Evolutionary conservation across 1,140 invertebrate species (phyloP).

Genomic region (Drosophila aff.): DNA sequence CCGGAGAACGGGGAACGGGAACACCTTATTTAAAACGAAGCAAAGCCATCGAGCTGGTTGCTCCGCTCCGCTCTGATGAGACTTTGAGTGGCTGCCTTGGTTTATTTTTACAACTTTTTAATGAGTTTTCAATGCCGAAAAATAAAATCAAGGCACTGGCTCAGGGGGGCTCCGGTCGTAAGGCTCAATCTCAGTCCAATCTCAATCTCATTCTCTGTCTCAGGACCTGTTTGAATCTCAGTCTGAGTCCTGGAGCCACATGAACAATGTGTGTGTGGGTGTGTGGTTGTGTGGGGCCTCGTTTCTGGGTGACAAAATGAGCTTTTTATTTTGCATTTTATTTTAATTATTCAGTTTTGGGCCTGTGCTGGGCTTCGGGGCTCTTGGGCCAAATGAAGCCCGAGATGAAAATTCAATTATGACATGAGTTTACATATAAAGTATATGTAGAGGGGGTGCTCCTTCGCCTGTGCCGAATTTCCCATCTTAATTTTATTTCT

Average conservation of each 20-base stretch:
- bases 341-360: conserved; percentile 58
- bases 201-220: conserved; percentile 7
- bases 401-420: conserved; percentile 78
- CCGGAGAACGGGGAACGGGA: neutral
- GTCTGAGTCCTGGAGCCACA: neutral
- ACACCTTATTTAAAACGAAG: neutral
- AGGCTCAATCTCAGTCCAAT: conserved; percentile 26
- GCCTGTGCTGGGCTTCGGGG: neutral
- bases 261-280: conserved; percentile 4
- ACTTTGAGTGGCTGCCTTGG: conserved; percentile 3
- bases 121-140: conserved; percentile 69
- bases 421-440: conserved; percentile 60
- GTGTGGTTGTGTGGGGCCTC: neutral
- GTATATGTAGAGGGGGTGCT: conserved; percentile 5
- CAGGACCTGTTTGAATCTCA: conserved; percentile 4
- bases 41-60: conserved; percentile 2
- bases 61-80: conserved; percentile 6
- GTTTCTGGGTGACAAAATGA: conserved; percentile 61
- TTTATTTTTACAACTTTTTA: conserved; percentile 67
- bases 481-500: neutral
- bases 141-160: conserved; percentile 20
- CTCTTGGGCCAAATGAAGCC: conserved; percentile 31
- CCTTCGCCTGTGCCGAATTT: neutral
- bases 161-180: conserved; percentile 40
- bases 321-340: conserved; percentile 61